These are phyloP conservation scores for Crossaster papposus DNA, from an alignment of 53 echinoderm and acorn worm species.

Conservation along the genomic window DNA sequence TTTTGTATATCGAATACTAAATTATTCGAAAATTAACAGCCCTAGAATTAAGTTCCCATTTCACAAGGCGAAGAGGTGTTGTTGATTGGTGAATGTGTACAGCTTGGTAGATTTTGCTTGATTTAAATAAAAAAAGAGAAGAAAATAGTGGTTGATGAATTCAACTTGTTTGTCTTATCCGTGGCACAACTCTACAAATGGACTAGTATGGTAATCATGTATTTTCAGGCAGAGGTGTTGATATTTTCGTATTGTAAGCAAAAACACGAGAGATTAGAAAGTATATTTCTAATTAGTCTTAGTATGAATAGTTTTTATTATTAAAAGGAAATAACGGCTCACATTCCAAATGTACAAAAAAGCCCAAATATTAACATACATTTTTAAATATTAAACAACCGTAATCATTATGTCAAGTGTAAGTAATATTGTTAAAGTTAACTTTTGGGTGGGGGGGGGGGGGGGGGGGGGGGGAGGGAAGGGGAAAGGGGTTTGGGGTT, in stretches of 20 bases:
- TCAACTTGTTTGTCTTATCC: neutral
- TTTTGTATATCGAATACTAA: no score
- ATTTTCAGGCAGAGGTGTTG: neutral
- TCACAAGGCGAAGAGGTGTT: neutral
- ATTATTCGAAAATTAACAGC: no score
- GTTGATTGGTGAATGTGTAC: neutral
- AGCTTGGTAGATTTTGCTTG: no score
- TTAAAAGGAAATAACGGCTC: neutral
- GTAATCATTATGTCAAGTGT: neutral
- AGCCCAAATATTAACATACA: neutral
- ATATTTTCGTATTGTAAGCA: neutral
- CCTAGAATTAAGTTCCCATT: neutral
- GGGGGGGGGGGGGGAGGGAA: no score
- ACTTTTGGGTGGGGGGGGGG: no score
- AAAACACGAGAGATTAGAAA: neutral
- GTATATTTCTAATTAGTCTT: neutral
- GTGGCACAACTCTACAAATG: neutral
- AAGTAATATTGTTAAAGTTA: no score
- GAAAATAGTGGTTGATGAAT: neutral
- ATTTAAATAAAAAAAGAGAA: no score
- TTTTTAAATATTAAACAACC: neutral
- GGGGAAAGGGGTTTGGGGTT: no score
- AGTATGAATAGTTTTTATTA: neutral
- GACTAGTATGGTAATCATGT: neutral
- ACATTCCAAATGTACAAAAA: constrained; percentile 8